phyloP scores from a whole-genome alignment of 2,888 invertebrate genomes.

The Aricia artaxerxes region DNA sequence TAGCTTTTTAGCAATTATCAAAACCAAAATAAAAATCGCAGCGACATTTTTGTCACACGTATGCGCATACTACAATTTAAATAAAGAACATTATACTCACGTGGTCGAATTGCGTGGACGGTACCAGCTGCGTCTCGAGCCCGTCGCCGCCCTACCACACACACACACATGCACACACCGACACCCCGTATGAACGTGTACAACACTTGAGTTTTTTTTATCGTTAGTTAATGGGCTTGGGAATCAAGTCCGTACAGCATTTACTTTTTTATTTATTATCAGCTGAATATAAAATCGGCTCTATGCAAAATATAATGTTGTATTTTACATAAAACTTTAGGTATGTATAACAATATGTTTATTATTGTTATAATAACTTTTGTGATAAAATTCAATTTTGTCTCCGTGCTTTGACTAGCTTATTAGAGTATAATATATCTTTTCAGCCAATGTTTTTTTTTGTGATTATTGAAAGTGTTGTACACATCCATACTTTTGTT shows the following conservation, averaged over 20 bases:
- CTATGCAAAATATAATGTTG: too few relatives aligned
- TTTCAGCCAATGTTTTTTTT: background rate
- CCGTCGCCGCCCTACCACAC: conserved; percentile 76
- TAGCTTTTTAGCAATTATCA: too few relatives aligned
- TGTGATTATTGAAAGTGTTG: background rate
- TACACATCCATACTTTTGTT: background rate
- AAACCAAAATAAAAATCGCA: background rate
- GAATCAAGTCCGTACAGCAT: background rate
- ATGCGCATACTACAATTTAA: background rate
- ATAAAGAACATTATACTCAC: conserved; percentile 60
- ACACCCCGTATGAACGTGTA: conserved; percentile 50
- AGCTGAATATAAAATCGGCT: too few relatives aligned
- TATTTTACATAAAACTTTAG: too few relatives aligned
- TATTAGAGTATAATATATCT: background rate
- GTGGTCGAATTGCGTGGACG: conserved; percentile 70
- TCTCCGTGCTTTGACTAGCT: background rate
- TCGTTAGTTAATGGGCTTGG: background rate
- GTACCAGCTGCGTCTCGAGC: conserved; percentile 68
- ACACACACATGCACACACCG: conserved; percentile 64
- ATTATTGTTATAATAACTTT: too few relatives aligned
- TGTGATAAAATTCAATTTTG: too few relatives aligned
- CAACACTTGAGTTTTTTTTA: background rate
- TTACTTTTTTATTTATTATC: too few relatives aligned
- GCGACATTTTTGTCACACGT: background rate
- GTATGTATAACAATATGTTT: too few relatives aligned